These are phyloP conservation scores for Plebejus argus DNA, from an alignment of 2,888 invertebrate genomes.

Conservation along the genomic window DNA sequence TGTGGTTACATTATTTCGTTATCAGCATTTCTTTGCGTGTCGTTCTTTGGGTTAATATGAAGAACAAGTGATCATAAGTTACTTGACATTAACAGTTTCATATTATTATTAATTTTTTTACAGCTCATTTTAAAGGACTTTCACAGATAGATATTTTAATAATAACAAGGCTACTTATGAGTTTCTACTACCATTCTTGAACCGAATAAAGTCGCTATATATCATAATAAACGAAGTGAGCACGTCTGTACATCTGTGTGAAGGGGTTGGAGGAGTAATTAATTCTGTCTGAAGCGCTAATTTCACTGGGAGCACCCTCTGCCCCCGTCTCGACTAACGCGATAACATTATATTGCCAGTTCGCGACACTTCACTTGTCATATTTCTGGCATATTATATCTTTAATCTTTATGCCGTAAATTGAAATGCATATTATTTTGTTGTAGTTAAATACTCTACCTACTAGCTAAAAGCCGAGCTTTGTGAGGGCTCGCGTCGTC, in stretches of 20 bases:
- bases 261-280: constrained; percentile 64
- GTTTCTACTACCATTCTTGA: background rate
- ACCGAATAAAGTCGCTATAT: background rate
- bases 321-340: constrained; percentile 34
- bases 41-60: too few relatives aligned
- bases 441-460: background rate
- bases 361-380: constrained; percentile 4
- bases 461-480: too few relatives aligned
- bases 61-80: too few relatives aligned
- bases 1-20: background rate
- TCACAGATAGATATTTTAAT: background rate
- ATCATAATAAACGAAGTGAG: background rate
- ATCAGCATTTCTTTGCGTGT: background rate
- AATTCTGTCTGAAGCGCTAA: constrained; percentile 73
- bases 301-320: constrained; percentile 58
- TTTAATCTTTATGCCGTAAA: background rate
- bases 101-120: too few relatives aligned
- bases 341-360: constrained; percentile 25
- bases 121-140: too few relatives aligned
- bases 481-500: too few relatives aligned
- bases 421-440: background rate
- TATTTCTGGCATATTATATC: background rate
- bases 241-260: background rate
- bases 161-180: background rate
- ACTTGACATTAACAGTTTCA: too few relatives aligned